Evolutionary conservation across 2,113 vertebrate genomes (phyloP).

Genomic region (Lampris megalopsis): DNA sequence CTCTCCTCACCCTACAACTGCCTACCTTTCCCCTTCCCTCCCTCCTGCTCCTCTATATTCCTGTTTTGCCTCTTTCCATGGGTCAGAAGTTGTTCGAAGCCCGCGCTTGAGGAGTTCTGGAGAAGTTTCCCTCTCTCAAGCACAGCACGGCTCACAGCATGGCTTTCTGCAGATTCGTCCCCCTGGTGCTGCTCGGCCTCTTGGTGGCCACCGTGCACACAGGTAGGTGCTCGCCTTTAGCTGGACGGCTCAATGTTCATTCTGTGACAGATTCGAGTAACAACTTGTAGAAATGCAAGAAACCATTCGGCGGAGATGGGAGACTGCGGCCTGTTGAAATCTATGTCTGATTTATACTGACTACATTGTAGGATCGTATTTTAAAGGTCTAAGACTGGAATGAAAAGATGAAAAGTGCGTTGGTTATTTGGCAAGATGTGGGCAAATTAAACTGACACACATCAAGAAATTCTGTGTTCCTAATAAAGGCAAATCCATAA

Average conservation of each 20-base stretch:
- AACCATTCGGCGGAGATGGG: background rate
- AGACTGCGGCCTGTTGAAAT: background rate
- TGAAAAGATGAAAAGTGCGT: background rate
- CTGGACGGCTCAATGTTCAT: background rate
- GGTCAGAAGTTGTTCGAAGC: slow-evolving; percentile 41
- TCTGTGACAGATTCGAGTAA: background rate
- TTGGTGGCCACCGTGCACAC: slow-evolving; percentile 66
- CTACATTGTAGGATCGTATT: background rate
- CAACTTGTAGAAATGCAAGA: background rate
- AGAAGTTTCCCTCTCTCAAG: slow-evolving; percentile 24
- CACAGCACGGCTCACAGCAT: slow-evolving; percentile 74
- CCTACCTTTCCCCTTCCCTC: slow-evolving; percentile 48
- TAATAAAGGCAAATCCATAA: background rate
- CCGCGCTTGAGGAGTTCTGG: slow-evolving; percentile 46
- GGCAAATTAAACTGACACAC: background rate
- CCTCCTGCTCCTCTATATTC: slow-evolving; percentile 40
- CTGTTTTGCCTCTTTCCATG: slow-evolving; percentile 41
- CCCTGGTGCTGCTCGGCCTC: slow-evolving; percentile 70
- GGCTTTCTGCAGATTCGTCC: slow-evolving; percentile 62
- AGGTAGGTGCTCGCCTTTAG: slow-evolving; percentile 71
- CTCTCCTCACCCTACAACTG: slow-evolving; percentile 39
- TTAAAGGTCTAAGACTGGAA: background rate
- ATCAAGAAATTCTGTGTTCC: background rate
- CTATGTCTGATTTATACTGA: background rate
- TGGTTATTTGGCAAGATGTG: background rate